Percentiles rank a stretch among this genome's conserved stretches.
These are phyloP conservation scores for Nilaparvata lugens DNA, from an alignment of 1,140 invertebrate genomes.

Conservation along the genomic window DNA sequence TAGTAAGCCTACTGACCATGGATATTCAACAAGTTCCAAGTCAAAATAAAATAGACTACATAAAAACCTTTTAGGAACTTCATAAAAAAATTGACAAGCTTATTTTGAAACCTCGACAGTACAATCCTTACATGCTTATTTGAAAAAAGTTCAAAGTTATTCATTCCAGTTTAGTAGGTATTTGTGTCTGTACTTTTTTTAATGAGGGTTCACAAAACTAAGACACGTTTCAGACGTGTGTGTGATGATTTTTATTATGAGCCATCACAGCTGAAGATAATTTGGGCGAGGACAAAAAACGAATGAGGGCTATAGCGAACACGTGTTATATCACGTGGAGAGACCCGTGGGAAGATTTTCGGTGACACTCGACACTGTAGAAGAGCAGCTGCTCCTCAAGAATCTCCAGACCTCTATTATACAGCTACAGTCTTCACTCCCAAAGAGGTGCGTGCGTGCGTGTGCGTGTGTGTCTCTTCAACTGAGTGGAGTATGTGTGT, in stretches of 20 bases:
- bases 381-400: neutral
- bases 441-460: no score
- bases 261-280: neutral
- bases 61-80: no score
- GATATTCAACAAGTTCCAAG: no score
- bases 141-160: no score
- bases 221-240: slow-evolving; percentile 4
- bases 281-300: slow-evolving; percentile 2
- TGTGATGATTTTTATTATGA: slow-evolving; percentile 1
- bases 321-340: neutral
- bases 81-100: no score
- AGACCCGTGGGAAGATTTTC: neutral
- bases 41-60: no score
- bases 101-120: no score
- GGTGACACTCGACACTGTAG: neutral
- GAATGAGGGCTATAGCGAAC: neutral
- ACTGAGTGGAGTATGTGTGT: neutral
- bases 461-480: neutral
- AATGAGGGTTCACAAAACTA: neutral
- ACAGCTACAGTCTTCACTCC: no score
- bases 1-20: no score
- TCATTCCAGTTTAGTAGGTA: no score
- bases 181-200: neutral
- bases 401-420: no score
- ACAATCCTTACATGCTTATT: no score